These are phyloP conservation scores for Dendropsophus ebraccatus DNA, from an alignment of 2,113 vertebrate genomes.

Conservation along the genomic window DNA sequence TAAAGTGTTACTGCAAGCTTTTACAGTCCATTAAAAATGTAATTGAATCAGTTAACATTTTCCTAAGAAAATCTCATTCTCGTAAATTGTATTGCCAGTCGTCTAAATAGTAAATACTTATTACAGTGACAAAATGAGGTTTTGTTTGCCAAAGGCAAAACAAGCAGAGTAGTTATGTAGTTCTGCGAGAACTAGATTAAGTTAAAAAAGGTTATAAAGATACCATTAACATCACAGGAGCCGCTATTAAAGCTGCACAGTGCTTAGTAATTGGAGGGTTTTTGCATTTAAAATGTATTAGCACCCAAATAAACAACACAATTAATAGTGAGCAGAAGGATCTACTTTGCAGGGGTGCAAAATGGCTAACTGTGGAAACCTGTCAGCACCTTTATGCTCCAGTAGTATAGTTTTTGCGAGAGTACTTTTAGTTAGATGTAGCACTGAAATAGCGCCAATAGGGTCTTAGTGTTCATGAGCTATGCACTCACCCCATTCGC, in stretches of 20 bases:
- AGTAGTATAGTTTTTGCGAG: too few species aligned
- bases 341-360: slow-evolving; percentile 63
- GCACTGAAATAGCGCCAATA: too few species aligned
- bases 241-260: slow-evolving; percentile 72
- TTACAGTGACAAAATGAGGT: slow-evolving; percentile 80
- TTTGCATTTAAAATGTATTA: slow-evolving; percentile 74
- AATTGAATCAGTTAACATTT: slow-evolving; percentile 85
- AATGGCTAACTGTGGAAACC: slow-evolving; percentile 61
- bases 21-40: slow-evolving; percentile 87
- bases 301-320: slow-evolving; percentile 67
- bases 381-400: too few species aligned
- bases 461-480: too few species aligned
- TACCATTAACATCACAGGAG: slow-evolving; percentile 77
- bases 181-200: slow-evolving; percentile 75
- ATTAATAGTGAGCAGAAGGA: slow-evolving; percentile 73
- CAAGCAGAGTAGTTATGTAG: slow-evolving; percentile 71
- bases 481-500: too few species aligned
- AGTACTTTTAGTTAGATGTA: too few species aligned
- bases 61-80: slow-evolving; percentile 81
- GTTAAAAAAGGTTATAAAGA: slow-evolving; percentile 83
- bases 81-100: slow-evolving; percentile 80
- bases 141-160: slow-evolving; percentile 81
- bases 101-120: slow-evolving; percentile 87
- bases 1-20: slow-evolving; percentile 74
- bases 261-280: slow-evolving; percentile 74